Evolutionary conservation across 2,113 vertebrate species (phyloP).

Genomic region (Oriolus oriolus): DNA sequence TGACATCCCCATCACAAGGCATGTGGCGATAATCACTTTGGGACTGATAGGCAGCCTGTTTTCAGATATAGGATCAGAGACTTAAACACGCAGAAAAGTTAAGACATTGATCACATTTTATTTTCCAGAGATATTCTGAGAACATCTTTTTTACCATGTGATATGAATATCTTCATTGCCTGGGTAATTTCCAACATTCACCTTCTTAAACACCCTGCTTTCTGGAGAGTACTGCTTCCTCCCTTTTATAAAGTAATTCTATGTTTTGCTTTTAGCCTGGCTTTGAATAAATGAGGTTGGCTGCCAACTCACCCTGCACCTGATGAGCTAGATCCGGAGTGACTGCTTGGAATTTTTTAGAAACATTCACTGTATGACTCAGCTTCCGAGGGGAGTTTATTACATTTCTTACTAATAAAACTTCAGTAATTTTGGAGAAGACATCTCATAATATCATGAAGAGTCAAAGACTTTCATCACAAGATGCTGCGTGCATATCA

Average conservation of each 20-base stretch:
- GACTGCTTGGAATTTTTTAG: conserved; percentile 33
- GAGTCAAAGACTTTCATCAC: background rate
- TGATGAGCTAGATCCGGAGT: conserved; percentile 9
- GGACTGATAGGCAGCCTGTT: background rate
- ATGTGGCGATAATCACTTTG: background rate
- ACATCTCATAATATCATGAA: background rate
- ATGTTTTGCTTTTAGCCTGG: background rate
- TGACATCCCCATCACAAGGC: background rate
- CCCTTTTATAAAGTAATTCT: background rate
- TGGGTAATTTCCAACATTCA: background rate
- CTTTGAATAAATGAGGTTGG: conserved; percentile 1
- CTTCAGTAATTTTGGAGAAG: conserved; percentile 27
- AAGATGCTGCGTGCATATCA: background rate
- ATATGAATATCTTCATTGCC: background rate
- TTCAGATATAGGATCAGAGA: background rate
- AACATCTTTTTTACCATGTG: background rate
- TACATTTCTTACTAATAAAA: conserved; percentile 39
- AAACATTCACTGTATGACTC: conserved; percentile 17
- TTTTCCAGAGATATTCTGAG: background rate
- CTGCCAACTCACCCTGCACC: conserved; percentile 33
- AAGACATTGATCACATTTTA: background rate
- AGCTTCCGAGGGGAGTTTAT: conserved; percentile 43
- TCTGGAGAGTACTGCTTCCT: background rate
- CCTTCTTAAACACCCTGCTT: background rate
- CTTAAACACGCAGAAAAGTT: background rate